Conservation (phyloP, 2,797 vertebrate species). For the Darevskia mixta region DNA sequence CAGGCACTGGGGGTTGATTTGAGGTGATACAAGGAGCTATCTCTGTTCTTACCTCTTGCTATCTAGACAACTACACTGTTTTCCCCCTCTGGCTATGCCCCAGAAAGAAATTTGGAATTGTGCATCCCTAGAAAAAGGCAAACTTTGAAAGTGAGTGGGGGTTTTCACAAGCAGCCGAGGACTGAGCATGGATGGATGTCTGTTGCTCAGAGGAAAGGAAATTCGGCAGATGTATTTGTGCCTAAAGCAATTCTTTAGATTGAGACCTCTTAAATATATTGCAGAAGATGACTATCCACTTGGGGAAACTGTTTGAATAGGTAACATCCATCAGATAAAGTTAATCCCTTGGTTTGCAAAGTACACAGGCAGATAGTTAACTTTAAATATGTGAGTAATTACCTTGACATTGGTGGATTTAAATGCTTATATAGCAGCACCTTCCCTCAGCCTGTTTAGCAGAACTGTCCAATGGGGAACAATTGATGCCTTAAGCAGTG, state of each 20-base stretch:
- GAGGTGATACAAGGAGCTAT: not conserved
- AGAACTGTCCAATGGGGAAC: not conserved
- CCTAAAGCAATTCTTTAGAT: not conserved
- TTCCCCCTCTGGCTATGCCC: not conserved
- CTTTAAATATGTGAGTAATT: constrained; percentile 26
- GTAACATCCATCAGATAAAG: constrained; percentile 36
- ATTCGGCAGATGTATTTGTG: not conserved
- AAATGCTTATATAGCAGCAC: constrained; percentile 19
- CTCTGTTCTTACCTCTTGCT: not conserved
- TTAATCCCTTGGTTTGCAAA: constrained; percentile 28
- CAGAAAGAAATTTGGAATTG: not conserved
- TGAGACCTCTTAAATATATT: not conserved
- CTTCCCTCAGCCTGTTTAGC: not conserved
- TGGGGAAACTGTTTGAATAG: not conserved
- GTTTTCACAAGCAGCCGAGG: not conserved
- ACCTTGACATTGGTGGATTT: constrained; percentile 31
- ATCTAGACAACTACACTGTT: not conserved
- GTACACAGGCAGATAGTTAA: constrained; percentile 28
- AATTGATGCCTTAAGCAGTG: not conserved
- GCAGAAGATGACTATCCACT: not conserved
- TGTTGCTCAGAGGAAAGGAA: not conserved
- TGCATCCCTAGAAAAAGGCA: not conserved
- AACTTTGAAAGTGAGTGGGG: not conserved
- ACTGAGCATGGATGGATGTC: not conserved
- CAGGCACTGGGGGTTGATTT: not conserved